Evolutionary conservation across 2,113 vertebrate genomes (phyloP).

Genomic region (Centropristis striata): DNA sequence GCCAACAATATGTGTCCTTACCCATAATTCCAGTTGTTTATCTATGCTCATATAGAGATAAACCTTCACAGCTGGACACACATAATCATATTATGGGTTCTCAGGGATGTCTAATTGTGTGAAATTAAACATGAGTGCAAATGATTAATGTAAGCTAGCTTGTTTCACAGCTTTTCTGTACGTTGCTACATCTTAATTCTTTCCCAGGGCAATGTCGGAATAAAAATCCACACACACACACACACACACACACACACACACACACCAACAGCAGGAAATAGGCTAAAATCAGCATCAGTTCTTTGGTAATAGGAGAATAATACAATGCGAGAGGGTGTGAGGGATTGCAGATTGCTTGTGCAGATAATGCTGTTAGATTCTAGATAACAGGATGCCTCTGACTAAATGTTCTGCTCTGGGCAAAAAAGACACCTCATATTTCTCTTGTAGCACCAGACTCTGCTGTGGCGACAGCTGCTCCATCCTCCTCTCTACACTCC

Average conservation of each 20-base stretch:
- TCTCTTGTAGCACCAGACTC: constrained; percentile 38
- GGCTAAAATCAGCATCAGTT: no score
- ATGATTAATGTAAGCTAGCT: constrained; percentile 38
- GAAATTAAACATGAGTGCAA: constrained; percentile 62
- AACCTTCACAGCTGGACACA: constrained; percentile 33
- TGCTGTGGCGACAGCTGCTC: constrained; percentile 50
- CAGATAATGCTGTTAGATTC: no score
- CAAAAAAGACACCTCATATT: constrained; percentile 24
- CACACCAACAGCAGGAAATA: no score
- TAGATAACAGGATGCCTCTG: no score
- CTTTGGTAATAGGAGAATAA: no score
- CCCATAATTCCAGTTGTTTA: constrained; percentile 27
- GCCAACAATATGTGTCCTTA: background rate
- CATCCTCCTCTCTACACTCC: constrained; percentile 28
- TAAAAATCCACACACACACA: constrained; percentile 19
- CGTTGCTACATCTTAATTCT: constrained; percentile 62
- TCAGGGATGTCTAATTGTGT: constrained; percentile 49
- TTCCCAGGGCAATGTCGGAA: constrained; percentile 45
- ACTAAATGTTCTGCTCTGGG: constrained; percentile 65
- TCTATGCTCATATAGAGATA: constrained; percentile 33
- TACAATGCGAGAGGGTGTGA: no score
- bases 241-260: constrained; percentile 7
- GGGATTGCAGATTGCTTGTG: no score
- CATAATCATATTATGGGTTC: constrained; percentile 55
- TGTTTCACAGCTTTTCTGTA: constrained; percentile 62